These are phyloP conservation scores for Rhinichthys klamathensis DNA, from an alignment of 2,113 vertebrate genomes.

Conservation along the genomic window DNA sequence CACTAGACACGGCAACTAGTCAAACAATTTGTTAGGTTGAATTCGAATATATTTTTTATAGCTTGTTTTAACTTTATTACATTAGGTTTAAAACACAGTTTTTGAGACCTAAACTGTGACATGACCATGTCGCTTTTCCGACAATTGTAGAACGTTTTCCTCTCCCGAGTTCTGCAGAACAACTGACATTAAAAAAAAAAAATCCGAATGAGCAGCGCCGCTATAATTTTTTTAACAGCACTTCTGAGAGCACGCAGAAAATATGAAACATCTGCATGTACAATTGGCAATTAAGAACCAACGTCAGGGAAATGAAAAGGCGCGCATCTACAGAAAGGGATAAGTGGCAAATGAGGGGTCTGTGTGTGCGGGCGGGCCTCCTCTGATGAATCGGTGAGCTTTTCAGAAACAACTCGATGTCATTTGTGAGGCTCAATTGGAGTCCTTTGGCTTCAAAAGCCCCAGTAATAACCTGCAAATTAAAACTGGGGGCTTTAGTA, in stretches of 20 bases:
- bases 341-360: not conserved
- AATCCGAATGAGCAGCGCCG: not conserved
- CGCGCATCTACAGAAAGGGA: not conserved
- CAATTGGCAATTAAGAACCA: slow-evolving; percentile 46
- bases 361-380: not conserved
- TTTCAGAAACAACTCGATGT: slow-evolving; percentile 50
- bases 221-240: slow-evolving; percentile 21
- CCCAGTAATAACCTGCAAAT: slow-evolving; percentile 62
- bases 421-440: slow-evolving; percentile 57
- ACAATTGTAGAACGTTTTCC: not conserved
- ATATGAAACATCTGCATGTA: slow-evolving; percentile 41
- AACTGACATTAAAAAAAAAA: not conserved
- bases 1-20: not conserved
- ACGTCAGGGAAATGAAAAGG: slow-evolving; percentile 46
- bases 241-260: slow-evolving; percentile 18
- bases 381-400: slow-evolving; percentile 53
- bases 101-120: not conserved
- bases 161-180: not conserved
- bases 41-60: not conserved
- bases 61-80: not conserved
- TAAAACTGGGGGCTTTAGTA: slow-evolving; percentile 16
- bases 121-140: not conserved
- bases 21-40: not conserved
- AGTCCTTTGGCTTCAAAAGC: slow-evolving; percentile 63
- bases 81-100: not conserved